These are phyloP conservation scores for Phyto melanocephala DNA, from an alignment of 2,888 invertebrate genomes.

Conservation along the genomic window DNA sequence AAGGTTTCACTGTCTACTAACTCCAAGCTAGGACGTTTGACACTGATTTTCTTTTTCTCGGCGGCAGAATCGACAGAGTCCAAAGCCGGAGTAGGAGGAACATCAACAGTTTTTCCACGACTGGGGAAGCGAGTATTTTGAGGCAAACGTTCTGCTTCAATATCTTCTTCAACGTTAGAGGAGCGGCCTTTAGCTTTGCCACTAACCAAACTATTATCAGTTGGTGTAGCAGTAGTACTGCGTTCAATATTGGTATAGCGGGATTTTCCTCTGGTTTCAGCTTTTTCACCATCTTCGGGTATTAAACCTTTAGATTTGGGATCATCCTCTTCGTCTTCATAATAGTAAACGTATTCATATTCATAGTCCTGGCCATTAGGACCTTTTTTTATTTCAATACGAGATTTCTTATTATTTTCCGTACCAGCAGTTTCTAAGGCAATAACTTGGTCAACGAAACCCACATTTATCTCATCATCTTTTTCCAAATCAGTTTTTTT, in stretches of 20 bases:
- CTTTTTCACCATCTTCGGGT: constrained; percentile 66
- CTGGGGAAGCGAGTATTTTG: constrained; percentile 92
- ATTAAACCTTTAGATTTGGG: constrained; percentile 77
- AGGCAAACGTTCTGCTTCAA: constrained; percentile 82
- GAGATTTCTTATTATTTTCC: constrained; percentile 85
- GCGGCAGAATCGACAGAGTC: constrained; percentile 82
- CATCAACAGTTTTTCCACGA: constrained; percentile 81
- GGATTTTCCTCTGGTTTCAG: constrained; percentile 79
- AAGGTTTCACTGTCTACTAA: constrained; percentile 90
- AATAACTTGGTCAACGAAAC: constrained; percentile 80
- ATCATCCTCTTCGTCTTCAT: constrained; percentile 88
- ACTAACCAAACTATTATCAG: constrained; percentile 83
- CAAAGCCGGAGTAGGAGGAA: constrained; percentile 80
- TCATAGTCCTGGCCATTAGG: constrained; percentile 94
- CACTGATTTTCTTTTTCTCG: constrained; percentile 77
- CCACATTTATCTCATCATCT: constrained; percentile 72
- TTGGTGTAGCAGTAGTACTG: constrained; percentile 79
- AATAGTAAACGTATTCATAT: constrained; percentile 94
- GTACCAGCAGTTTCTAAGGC: constrained; percentile 83
- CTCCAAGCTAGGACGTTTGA: constrained; percentile 87
- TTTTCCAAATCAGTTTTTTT: constrained; percentile 66
- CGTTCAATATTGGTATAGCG: constrained; percentile 78
- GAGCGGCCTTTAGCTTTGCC: constrained; percentile 81
- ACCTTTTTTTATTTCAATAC: constrained; percentile 91
- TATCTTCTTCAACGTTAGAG: constrained; percentile 70